Conservation (phyloP, 2,797 vertebrate genomes). For the Aldrovandia affinis region DNA sequence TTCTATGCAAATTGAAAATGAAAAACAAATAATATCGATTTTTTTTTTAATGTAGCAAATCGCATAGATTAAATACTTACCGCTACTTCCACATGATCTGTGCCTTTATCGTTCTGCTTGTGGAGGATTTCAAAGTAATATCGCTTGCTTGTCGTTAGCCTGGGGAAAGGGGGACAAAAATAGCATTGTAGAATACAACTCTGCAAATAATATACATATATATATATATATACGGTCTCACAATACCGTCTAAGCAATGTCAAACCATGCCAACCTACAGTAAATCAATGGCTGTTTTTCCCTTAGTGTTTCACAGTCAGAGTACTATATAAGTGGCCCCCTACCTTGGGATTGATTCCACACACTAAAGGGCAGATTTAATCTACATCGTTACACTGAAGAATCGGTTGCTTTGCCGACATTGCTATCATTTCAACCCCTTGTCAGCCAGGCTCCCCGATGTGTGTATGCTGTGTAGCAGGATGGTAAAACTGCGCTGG, state of each 20-base stretch:
- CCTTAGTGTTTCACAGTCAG: too few species aligned
- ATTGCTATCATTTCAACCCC: too few species aligned
- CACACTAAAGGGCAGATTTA: too few species aligned
- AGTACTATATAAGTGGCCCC: too few species aligned
- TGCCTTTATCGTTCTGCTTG: conserved; percentile 78
- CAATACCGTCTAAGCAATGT: background rate
- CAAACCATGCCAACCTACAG: background rate
- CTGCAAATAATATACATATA: background rate
- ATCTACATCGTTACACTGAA: too few species aligned
- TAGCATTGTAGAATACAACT: background rate
- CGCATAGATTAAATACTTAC: conserved; percentile 51
- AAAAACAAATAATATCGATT: background rate
- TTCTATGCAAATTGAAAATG: background rate
- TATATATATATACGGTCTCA: background rate
- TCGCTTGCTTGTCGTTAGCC: conserved; percentile 66
- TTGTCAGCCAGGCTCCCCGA: too few species aligned
- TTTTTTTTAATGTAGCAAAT: too few species aligned
- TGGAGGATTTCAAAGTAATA: conserved; percentile 84
- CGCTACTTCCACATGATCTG: conserved; percentile 81
- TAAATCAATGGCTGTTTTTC: background rate
- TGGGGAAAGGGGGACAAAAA: conserved; percentile 40
- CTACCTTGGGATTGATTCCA: too few species aligned
- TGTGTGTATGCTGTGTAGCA: too few species aligned
- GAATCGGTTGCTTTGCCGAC: too few species aligned
- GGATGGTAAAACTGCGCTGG: too few species aligned